These are phyloP conservation scores for Pangasianodon gigas DNA, from an alignment of 2,113 vertebrate genomes.

Conservation along the genomic window DNA sequence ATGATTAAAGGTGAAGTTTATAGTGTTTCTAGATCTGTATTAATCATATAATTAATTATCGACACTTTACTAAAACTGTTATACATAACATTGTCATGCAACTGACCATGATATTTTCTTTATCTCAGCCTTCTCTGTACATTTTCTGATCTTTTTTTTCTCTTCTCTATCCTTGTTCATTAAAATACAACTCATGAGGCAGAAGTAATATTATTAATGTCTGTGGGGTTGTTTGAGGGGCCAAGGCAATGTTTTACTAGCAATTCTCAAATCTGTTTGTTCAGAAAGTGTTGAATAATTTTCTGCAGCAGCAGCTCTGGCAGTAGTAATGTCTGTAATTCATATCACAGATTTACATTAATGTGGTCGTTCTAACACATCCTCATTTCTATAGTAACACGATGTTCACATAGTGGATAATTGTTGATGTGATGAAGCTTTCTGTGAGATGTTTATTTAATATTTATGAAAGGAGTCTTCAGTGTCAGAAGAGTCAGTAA, in stretches of 20 bases:
- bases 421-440: background rate
- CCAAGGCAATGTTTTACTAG: background rate
- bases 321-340: background rate
- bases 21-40: background rate
- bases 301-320: background rate
- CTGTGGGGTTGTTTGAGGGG: background rate
- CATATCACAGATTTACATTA: background rate
- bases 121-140: background rate
- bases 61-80: background rate
- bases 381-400: too few relatives aligned
- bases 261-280: background rate
- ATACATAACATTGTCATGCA: background rate
- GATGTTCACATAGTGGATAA: too few relatives aligned
- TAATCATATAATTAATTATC: background rate
- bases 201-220: background rate
- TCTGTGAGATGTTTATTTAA: background rate
- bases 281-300: background rate
- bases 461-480: too few relatives aligned
- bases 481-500: too few relatives aligned
- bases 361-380: background rate
- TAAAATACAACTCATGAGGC: background rate
- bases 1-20: background rate
- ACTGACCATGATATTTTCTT: background rate
- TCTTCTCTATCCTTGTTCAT: background rate
- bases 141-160: background rate